phyloP scores from a whole-genome alignment of 2,797 vertebrate species.

The Sylvia borin region DNA sequence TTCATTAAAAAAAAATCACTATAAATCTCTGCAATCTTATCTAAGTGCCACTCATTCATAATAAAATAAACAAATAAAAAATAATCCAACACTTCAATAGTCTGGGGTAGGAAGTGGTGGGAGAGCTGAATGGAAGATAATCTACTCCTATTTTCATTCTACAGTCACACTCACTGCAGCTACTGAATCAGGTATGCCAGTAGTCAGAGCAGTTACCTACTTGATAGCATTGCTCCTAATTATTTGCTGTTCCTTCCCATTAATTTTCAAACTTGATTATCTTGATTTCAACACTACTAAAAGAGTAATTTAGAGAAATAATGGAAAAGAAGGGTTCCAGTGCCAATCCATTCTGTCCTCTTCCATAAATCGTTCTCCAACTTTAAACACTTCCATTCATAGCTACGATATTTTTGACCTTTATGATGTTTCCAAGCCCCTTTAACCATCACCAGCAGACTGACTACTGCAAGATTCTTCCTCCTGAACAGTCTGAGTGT shows the following conservation, averaged over 20 bases:
- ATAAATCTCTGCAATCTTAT: background rate
- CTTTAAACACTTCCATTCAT: slow-evolving; percentile 42
- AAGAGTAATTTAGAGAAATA: slow-evolving; percentile 39
- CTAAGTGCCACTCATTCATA: background rate
- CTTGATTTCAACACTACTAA: slow-evolving; percentile 33
- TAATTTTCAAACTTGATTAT: slow-evolving; percentile 43
- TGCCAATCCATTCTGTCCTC: background rate
- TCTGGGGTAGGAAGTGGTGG: rapidly evolving
- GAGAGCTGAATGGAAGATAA: background rate
- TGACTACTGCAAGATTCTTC: background rate
- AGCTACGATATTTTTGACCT: slow-evolving; percentile 51
- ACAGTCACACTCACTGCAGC: background rate
- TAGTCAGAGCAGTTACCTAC: background rate
- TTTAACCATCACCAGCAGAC: background rate
- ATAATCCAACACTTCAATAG: background rate
- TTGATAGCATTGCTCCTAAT: slow-evolving; percentile 6
- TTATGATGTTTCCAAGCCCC: slow-evolving; percentile 19
- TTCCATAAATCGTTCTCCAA: slow-evolving; percentile 30
- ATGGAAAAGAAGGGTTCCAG: slow-evolving; percentile 15
- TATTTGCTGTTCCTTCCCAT: slow-evolving; percentile 56
- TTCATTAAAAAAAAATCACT: background rate
- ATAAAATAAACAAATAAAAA: background rate
- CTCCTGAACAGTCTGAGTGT: background rate
- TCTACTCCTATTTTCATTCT: background rate
- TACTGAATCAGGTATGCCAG: background rate